These are phyloP conservation scores for Drosophila fungiperda DNA, from an alignment of 2,888 invertebrate genomes.

Conservation along the genomic window DNA sequence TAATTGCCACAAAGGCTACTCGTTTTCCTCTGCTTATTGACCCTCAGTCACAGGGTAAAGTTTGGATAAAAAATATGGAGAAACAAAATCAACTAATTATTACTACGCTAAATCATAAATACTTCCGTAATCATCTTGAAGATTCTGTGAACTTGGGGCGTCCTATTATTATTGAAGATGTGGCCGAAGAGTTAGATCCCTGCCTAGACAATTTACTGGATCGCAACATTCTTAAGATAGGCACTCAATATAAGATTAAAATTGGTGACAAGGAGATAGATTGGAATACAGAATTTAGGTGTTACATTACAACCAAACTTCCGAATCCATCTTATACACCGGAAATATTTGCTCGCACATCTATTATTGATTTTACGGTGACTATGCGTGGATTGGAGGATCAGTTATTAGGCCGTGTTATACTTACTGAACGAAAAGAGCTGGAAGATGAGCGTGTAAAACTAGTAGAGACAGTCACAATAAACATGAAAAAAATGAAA, in stretches of 20 bases:
- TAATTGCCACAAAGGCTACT: slow-evolving; percentile 94
- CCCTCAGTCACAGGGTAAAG: slow-evolving; percentile 96
- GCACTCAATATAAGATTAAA: slow-evolving; percentile 92
- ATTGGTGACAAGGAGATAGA: slow-evolving; percentile 95
- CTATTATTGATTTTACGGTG: slow-evolving; percentile 95
- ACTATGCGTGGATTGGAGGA: slow-evolving; percentile 96
- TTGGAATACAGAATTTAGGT: slow-evolving; percentile 89
- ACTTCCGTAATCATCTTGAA: slow-evolving; percentile 93
- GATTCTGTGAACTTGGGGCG: slow-evolving; percentile 92
- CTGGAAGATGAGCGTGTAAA: slow-evolving; percentile 93
- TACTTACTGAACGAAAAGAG: slow-evolving; percentile 92
- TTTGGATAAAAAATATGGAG: slow-evolving; percentile 95
- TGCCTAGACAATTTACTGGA: slow-evolving; percentile 94
- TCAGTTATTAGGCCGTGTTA: slow-evolving; percentile 93
- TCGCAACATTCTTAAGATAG: slow-evolving; percentile 94
- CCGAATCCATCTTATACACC: slow-evolving; percentile 95
- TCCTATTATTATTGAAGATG: slow-evolving; percentile 94
- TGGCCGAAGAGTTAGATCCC: slow-evolving; percentile 94
- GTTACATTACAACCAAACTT: slow-evolving; percentile 94
- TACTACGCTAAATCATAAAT: slow-evolving; percentile 88
- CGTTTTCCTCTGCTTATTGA: slow-evolving; percentile 95
- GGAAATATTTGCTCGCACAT: slow-evolving; percentile 93
- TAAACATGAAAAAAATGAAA: slow-evolving; percentile 93
- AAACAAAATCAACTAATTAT: slow-evolving; percentile 89
- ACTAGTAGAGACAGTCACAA: slow-evolving; percentile 92